Evolutionary conservation across 23 tunicate genomes (phyloP), one percentile per base, ranked within the genome.

Genomic region (Clavelina lepadiformis): DNA sequence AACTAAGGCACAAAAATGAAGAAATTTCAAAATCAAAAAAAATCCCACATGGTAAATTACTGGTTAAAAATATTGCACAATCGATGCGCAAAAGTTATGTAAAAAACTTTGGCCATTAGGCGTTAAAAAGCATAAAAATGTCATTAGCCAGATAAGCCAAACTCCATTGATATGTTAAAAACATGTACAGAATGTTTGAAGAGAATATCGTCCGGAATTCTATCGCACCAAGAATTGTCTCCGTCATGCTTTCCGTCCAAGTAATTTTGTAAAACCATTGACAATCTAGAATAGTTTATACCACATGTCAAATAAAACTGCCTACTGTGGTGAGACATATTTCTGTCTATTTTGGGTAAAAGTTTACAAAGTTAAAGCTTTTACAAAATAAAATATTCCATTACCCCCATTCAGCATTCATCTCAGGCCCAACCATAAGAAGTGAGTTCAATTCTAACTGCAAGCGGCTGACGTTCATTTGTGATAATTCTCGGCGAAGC

Each of bases 371-470:
- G n/a, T n/a, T n/a, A n/a, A n/a, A n/a, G n/a, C n/a, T n/a, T n/a
- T n/a, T n/a, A 49, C 22, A 49, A 21, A 2, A 2, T n/a, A n/a
- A n/a, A n/a, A n/a, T n/a, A n/a, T 25, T 28, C 28, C 28, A 3
- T 59, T 22, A 72, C 78, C 78, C 38, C 78, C 78, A 72, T 4
- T 59, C 78, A 30, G 68, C 35, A 7, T 72, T 38, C 53, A 72
- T 56, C 23, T 53, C 57, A 4, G 78, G 78, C 4, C 78, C 78
- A 41, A 72, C 41, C 78, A 72, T 72, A 20, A 72, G n/a, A 27
- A 72, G 21, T 1, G 78, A 38, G 33, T 72, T 72, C 6, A 72
- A 45, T 30, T 72, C 78, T 19, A 56, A 33, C 31, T 72, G 78
- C 38, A 72, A 27, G 45, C 68, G 31, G 2, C 46, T 32, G n/a